These are phyloP conservation scores for Trilocha varians DNA, from an alignment of 2,888 invertebrate genomes.

Conservation along the genomic window DNA sequence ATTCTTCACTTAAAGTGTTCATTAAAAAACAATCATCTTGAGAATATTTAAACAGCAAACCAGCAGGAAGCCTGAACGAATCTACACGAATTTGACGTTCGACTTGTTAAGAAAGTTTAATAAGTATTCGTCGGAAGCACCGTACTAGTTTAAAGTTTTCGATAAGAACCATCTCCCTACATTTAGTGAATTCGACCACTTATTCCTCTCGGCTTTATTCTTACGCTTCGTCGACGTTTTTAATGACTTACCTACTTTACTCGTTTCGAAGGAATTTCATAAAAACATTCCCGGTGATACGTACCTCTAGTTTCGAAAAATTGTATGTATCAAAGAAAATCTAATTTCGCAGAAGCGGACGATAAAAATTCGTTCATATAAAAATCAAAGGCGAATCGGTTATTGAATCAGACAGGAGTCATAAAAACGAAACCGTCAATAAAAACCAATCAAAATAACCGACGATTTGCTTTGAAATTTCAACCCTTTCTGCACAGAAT, in stretches of 20 bases:
- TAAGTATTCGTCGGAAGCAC: slow-evolving; percentile 47
- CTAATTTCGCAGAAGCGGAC: not conserved
- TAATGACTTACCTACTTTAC: slow-evolving; percentile 65
- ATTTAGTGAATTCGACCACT: slow-evolving; percentile 53
- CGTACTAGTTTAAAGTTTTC: slow-evolving; percentile 56
- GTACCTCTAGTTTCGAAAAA: not conserved
- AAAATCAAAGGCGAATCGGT: slow-evolving; percentile 24
- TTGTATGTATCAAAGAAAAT: not conserved
- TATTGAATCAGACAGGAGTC: slow-evolving; percentile 27
- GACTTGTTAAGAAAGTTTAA: slow-evolving; percentile 53
- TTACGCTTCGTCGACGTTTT: slow-evolving; percentile 61
- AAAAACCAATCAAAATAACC: slow-evolving; percentile 53
- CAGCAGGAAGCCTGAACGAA: slow-evolving; percentile 14
- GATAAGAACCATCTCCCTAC: slow-evolving; percentile 45
- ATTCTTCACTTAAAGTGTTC: too few relatives aligned
- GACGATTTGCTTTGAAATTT: slow-evolving; percentile 34
- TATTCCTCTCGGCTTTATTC: slow-evolving; percentile 42
- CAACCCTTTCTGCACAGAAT: slow-evolving; percentile 32
- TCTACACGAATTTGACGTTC: slow-evolving; percentile 37
- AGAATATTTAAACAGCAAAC: too few relatives aligned
- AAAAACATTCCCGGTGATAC: not conserved
- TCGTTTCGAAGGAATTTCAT: slow-evolving; percentile 28
- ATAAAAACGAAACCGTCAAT: slow-evolving; percentile 33
- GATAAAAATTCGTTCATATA: slow-evolving; percentile 11
- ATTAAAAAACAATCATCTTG: too few relatives aligned